Evolutionary conservation across 2,113 vertebrate species (phyloP), one percentile per base, ranked within the genome.

Genomic region (Girardinichthys multiradiatus): DNA sequence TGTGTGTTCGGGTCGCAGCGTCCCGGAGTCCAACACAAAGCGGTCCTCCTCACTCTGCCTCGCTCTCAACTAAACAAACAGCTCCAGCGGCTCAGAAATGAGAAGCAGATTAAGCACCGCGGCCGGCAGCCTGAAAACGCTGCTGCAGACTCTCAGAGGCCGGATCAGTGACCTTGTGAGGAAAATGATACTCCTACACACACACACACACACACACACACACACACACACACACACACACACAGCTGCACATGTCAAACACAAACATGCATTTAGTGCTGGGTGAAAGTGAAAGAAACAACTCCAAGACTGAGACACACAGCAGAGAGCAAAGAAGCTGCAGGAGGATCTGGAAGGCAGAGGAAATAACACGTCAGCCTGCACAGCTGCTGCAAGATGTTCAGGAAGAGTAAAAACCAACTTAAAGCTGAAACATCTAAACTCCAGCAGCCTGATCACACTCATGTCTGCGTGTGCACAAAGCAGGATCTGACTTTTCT

Each of bases 21-120:
- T 83, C 79, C 80, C 60, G 31, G 70, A 83, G 82, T 82, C 81
- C 81, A 76, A 82, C 85, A 86, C 72, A 86, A 83, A 88, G 81
- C 87, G 85, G 90, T 92, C 89, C 85, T 89, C 78, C 26, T 71
- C 77, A 67, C 87, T 86, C 80, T 76, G 85, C 79, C 28, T 84
- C 77, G 58, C 72, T 61, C 87, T 85, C 87, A 87, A 81, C 86
- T 92, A 92, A 91, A 90, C 88, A 90, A 92, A 93, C 86, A 83
- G 67, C 84, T 87, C 85, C 86, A 84, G 84, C 85, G 86, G 86
- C 78, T 85, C 87, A 77, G 35, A 91, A 87, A 92, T 83, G 85
- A 89, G 87, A 86, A 88, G 81, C 90, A 91, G 90, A 92, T 89
- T 86, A 86, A 80, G 79, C 76, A 6, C 13, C 19, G 57, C 72